Base-by-base conservation (phyloP, 2,797 vertebrate species). In the Phrynocephalus vlangalii region DNA sequence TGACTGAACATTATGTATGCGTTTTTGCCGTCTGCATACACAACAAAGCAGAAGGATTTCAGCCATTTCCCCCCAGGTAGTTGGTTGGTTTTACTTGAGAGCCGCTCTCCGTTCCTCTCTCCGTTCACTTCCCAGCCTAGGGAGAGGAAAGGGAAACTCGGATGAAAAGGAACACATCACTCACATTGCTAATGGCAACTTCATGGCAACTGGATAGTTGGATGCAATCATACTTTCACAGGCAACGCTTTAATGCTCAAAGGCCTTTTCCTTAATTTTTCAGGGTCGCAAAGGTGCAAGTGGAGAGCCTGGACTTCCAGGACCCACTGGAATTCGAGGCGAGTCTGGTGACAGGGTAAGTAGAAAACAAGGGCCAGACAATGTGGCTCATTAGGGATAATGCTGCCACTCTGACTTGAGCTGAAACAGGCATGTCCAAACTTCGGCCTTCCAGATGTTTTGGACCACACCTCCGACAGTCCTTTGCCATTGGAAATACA, bases 281-380 rank as follows among this genome's bases (percentile, higher is more conserved):
- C 94, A 99, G 99, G 99, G 99, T 56, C 94, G 91, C 68, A 98
- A 98, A 93, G 99, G 99, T 91, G 97, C 95, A 86, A 87, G 97
- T 5, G 99, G 99, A 0, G 98, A 99, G 86, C 96, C 98, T 0
- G 99, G 99, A 68, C 97, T 99, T 87, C 98, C 98, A 0, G 99
- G 99, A n/a, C 98, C 99, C 0, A 99, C 99, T 1, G 99, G 99
- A 93, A 96, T 99, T 93, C 98, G 99, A 76, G 99, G 99, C 28
- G 97, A 96, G 48, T 93, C 97, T 72, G 99, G 99, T 0, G 98
- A 99, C 88, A 97, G 97, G 97, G 99, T 99, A 96, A 98, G 99
- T 86, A 68, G 22, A 11, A 10, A 24, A 60, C 1, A 8, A 20
- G 3, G 48, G 28, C 30, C 1, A 10, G 18, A 44, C 38, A 26